Evolutionary conservation across 1,140 invertebrate species (phyloP).

Genomic region (Orussus abietinus): DNA sequence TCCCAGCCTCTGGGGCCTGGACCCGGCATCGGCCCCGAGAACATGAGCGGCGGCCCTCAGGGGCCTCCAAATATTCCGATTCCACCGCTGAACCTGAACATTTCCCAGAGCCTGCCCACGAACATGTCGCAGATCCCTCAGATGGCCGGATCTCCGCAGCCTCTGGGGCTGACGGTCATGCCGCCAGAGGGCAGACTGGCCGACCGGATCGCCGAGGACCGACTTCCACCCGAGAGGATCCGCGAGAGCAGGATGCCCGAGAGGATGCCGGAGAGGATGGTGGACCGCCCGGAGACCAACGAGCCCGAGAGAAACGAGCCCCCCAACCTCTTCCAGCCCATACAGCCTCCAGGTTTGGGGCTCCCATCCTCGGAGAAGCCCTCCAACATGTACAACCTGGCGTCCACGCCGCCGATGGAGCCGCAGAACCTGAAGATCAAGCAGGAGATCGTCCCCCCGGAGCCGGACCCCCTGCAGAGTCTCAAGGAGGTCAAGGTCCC

Average conservation of each 20-base stretch:
- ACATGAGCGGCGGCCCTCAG: constrained; percentile 24
- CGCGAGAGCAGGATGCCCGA: constrained; percentile 21
- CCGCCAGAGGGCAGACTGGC: constrained; percentile 35
- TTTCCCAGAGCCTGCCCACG: constrained; percentile 40
- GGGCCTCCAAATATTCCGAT: constrained; percentile 29
- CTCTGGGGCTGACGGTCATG: constrained; percentile 42
- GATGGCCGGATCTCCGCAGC: constrained; percentile 40
- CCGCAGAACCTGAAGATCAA: constrained; percentile 79
- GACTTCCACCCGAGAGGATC: constrained; percentile 23
- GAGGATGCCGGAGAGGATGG: constrained; percentile 22
- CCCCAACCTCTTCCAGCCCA: constrained; percentile 54
- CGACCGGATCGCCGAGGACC: constrained; percentile 36
- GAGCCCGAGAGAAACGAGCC: constrained; percentile 27
- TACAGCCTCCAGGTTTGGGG: constrained; percentile 35
- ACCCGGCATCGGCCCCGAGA: constrained; percentile 29
- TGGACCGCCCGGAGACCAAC: constrained; percentile 25
- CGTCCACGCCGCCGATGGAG: constrained; percentile 55
- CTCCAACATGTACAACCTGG: constrained; percentile 45
- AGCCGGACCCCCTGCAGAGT: constrained; percentile 70
- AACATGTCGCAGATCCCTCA: constrained; percentile 40
- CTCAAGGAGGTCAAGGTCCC: constrained; percentile 78
- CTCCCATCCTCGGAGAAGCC: constrained; percentile 34
- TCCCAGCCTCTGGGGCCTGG: constrained; percentile 19
- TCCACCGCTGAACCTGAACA: constrained; percentile 44
- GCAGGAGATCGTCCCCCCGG: constrained; percentile 64